These are phyloP conservation scores for Girardia tigrina DNA, from an alignment of 2,888 invertebrate species.

Conservation along the genomic window DNA sequence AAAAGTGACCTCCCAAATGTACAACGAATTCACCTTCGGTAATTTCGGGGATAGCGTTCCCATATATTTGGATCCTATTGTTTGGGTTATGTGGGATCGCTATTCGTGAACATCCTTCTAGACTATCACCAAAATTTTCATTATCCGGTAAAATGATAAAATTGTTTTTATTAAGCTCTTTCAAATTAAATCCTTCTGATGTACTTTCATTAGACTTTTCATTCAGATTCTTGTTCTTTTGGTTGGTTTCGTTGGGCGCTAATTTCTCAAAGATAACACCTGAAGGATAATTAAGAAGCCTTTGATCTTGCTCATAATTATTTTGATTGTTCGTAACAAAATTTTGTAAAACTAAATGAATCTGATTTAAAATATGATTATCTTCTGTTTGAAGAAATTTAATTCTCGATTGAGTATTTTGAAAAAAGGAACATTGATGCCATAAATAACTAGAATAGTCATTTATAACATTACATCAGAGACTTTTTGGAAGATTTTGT, in stretches of 20 bases:
- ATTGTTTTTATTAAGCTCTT: background rate
- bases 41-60: too few species aligned
- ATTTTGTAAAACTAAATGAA: background rate
- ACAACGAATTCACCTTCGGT: too few species aligned
- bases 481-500: background rate
- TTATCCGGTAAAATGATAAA: background rate
- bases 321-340: background rate
- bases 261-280: too few species aligned
- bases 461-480: background rate
- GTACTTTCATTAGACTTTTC: background rate
- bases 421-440: background rate
- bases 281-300: background rate
- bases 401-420: background rate
- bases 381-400: background rate
- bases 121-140: background rate
- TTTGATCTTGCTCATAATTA: background rate
- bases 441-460: background rate
- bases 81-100: too few species aligned
- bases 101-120: too few species aligned
- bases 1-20: too few species aligned
- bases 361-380: background rate
- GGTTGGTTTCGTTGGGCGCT: background rate
- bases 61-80: too few species aligned
- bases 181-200: background rate
- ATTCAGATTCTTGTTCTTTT: background rate